Evolutionary conservation across 2,797 vertebrate species (phyloP).

Genomic region (Dendrocincla tyrannina): DNA sequence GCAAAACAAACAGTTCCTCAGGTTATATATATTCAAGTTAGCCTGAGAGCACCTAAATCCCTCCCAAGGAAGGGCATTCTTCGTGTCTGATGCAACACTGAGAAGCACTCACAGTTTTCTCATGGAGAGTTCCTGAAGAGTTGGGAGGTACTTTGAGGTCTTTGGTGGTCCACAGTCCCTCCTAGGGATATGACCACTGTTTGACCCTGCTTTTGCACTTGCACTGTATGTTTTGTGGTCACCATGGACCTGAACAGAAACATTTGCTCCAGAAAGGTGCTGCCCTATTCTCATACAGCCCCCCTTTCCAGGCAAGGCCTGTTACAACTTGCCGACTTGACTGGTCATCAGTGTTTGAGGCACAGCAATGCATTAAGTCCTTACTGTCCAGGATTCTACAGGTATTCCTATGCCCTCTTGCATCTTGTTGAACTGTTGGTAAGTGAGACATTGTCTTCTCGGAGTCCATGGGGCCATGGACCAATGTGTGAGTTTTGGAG

Average conservation of each 20-base stretch:
- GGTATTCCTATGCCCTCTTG: background rate
- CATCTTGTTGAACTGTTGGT: background rate
- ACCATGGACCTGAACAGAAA: background rate
- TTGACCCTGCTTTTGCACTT: background rate
- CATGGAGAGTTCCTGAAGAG: background rate
- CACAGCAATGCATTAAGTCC: background rate
- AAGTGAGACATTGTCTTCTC: background rate
- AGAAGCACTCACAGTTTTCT: accelerated
- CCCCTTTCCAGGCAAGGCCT: background rate
- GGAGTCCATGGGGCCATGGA: background rate
- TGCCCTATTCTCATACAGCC: background rate
- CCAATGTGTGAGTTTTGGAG: background rate
- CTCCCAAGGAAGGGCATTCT: background rate
- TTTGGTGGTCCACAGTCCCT: background rate
- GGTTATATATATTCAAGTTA: background rate
- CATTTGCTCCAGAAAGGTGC: background rate
- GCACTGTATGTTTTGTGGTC: background rate
- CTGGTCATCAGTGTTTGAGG: background rate
- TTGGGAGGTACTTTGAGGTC: accelerated
- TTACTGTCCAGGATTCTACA: background rate
- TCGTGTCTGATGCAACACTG: background rate
- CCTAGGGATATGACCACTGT: background rate
- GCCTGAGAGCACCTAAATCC: background rate
- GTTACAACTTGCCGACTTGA: background rate
- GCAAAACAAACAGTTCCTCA: background rate